Conservation (phyloP, 1,140 invertebrate genomes). For the Lucilia cuprina region DNA sequence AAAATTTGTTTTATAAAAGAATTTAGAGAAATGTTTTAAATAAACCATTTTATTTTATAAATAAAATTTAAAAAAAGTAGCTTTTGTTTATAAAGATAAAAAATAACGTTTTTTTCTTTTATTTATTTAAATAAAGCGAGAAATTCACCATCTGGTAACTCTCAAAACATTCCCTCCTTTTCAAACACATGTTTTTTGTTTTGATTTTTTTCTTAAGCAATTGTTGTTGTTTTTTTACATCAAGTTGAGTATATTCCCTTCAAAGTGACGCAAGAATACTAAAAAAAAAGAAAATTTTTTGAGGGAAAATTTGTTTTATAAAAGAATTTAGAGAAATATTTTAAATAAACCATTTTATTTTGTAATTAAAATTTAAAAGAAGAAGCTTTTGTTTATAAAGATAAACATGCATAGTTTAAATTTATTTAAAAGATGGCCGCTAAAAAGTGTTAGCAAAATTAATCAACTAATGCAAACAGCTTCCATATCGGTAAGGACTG, state of each 20-base stretch:
- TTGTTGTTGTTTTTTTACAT: not conserved
- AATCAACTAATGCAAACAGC: not conserved
- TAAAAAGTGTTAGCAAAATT: not conserved
- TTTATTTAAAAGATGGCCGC: not conserved
- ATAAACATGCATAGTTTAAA: not conserved
- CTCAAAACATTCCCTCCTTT: not conserved
- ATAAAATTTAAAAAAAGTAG: not conserved
- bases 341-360: not conserved
- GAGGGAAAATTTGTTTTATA: not conserved
- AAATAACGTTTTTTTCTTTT: too few species aligned
- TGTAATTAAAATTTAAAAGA: not conserved
- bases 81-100: not conserved
- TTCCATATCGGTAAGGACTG: not conserved
- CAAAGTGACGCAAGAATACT: conserved; percentile 4
- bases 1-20: not conserved
- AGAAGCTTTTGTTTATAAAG: not conserved
- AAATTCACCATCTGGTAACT: not conserved
- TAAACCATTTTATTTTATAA: not conserved
- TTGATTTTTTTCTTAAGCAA: not conserved
- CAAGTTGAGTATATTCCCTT: not conserved
- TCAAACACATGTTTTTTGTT: not conserved
- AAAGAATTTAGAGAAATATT: not conserved
- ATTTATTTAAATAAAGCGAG: too few species aligned
- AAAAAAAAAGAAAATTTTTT: not conserved
- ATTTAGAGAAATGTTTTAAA: not conserved